Base-by-base conservation (phyloP, 1,140 invertebrate genomes). In the Euglossa dilemma region DNA sequence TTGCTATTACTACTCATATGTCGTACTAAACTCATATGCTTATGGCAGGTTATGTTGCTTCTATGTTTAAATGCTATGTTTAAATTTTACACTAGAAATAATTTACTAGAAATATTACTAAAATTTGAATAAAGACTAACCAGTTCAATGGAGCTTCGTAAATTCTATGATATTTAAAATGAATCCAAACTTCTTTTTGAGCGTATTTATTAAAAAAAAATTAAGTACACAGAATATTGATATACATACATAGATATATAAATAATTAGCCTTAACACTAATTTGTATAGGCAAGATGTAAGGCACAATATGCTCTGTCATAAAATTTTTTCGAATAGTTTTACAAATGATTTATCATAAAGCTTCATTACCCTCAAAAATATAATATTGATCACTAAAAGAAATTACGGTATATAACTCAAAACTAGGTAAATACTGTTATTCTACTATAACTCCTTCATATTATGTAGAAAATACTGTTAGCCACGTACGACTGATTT, bases 151-250 rank as follows among this genome's bases (percentile, higher is more conserved):
- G 20, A 64, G 18, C 18, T 64, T 18, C 8, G 9, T 0, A 5
- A n/a, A n/a, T n/a, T n/a, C n/a, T 6, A 20, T 11, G 43, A 43
- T 20, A 28, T 36, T 12, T 20, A n/a, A 63, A 23, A 16, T 7
- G 6, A 20, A 23, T 25, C 54, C 11, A 0, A 23, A 56, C 14
- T 14, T 72, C 56, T 50, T 82, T 64, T 84, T 85, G 84, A 25
- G 86, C 85, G 78, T 90, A 36, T 88, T 88, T 87, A 87, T 87
- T 87, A 70, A 83, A 87, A 87, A 87, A 87, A 87, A 87, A 87
- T 87, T 87, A 87, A 87, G 86, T 87, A 87, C 86, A 87, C 54
- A 87, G 84, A 87, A 80, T 86, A 72, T 80, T 52, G 59, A 28
- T 83, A 71, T 83, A 85, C 79, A 84, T 86, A 57, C 69, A 86